A percentile compares a stretch with the other conserved stretches of the same genome.
Evolutionary conservation across 2,113 vertebrate species (phyloP).

Genomic region (Malaclemys terrapin): DNA sequence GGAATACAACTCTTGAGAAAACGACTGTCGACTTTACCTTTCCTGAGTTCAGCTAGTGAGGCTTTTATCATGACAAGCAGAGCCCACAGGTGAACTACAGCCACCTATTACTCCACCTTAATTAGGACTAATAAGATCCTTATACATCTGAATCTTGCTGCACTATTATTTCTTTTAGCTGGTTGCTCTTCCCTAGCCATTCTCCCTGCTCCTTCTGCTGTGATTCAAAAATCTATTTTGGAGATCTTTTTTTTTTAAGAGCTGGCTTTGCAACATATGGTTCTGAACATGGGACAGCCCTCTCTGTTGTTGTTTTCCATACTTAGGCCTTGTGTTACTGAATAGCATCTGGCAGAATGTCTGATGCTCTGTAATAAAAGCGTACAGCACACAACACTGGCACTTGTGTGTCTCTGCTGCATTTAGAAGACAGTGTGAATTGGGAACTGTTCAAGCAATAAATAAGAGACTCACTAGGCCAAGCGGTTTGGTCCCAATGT

Average conservation of each 20-base stretch:
- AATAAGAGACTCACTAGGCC: neutral
- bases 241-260: neutral
- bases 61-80: constrained; percentile 12
- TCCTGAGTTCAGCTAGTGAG: neutral
- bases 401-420: rapidly evolving
- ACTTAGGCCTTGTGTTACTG: neutral
- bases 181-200: neutral
- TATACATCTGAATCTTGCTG: neutral
- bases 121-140: neutral
- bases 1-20: neutral
- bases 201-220: neutral
- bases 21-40: constrained; percentile 13
- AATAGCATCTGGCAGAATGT: constrained; percentile 21
- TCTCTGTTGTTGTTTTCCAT: constrained; percentile 38
- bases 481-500: neutral
- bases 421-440: neutral
- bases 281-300: neutral
- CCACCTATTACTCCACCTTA: neutral
- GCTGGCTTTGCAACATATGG: neutral
- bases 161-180: neutral
- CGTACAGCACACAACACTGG: neutral
- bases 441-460: neutral
- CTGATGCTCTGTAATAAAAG: neutral
- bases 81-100: constrained; percentile 28
- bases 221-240: neutral